phyloP scores from a whole-genome alignment of 2,888 invertebrate genomes.

The Aporophyla nigra region DNA sequence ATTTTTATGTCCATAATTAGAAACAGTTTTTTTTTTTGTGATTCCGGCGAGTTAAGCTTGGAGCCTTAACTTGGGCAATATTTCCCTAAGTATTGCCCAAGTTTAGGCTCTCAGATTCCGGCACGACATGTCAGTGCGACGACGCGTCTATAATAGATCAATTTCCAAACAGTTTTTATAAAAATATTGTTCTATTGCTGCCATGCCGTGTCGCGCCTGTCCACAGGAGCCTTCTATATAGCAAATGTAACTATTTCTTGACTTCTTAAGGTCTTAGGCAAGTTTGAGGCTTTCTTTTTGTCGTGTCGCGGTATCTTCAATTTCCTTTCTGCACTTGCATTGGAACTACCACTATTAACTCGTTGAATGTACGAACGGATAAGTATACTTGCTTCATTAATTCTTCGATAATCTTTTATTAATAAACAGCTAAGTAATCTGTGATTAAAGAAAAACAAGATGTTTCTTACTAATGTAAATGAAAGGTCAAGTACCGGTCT shows the following conservation, averaged over 20 bases:
- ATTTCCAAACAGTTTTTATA: too few species aligned
- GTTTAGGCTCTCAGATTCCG: background rate
- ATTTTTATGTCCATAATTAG: background rate
- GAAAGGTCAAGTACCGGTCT: constrained; percentile 2
- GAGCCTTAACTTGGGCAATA: too few species aligned
- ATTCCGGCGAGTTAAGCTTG: too few species aligned
- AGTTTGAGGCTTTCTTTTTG: background rate
- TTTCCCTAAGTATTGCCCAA: background rate
- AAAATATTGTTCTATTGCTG: too few species aligned
- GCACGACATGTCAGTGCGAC: too few species aligned
- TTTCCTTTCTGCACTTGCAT: background rate
- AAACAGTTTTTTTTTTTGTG: too few species aligned
- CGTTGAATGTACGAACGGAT: too few species aligned
- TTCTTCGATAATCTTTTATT: background rate
- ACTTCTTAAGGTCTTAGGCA: background rate
- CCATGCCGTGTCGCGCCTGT: too few species aligned
- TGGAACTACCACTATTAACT: background rate
- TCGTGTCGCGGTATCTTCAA: background rate
- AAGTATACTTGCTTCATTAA: background rate
- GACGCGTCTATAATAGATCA: too few species aligned
- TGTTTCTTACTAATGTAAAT: background rate
- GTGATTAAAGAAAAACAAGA: background rate
- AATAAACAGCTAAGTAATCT: background rate
- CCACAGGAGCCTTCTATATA: too few species aligned
- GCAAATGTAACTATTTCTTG: background rate